Conservation (phyloP, 2,888 invertebrate genomes). For the Nomada flava region DNA sequence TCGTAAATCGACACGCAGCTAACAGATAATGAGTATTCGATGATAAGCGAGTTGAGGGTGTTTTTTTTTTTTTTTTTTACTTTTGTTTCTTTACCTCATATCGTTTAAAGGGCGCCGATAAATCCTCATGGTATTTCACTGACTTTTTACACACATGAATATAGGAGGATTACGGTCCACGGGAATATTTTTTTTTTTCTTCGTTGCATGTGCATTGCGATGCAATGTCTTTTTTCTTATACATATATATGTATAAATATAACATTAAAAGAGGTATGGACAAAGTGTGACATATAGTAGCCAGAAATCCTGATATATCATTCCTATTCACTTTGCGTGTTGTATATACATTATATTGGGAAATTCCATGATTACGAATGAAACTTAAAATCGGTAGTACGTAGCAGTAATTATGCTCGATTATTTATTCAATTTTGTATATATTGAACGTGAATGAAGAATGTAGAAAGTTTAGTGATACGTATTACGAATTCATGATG, state of each 20-base stretch:
- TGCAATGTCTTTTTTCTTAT: constrained; percentile 34
- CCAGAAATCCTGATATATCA: constrained; percentile 56
- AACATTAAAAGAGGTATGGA: constrained; percentile 20
- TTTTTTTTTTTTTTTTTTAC: background rate
- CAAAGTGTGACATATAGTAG: constrained; percentile 55
- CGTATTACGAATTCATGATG: constrained; percentile 53
- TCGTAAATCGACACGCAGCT: constrained; percentile 10
- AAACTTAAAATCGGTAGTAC: constrained; percentile 64
- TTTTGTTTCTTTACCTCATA: constrained; percentile 37
- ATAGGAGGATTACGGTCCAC: constrained; percentile 2
- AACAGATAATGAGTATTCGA: constrained; percentile 19
- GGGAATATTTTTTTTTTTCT: constrained; percentile 6
- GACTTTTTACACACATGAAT: constrained; percentile 34
- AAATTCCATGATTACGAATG: constrained; percentile 62
- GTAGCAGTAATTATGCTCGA: constrained; percentile 69
- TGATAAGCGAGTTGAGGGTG: constrained; percentile 45
- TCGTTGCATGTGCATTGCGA: constrained; percentile 37
- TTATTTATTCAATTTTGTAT: constrained; percentile 83
- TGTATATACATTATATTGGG: constrained; percentile 68
- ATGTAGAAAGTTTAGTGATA: constrained; percentile 73
- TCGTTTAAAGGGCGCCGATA: constrained; percentile 29
- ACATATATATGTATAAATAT: background rate
- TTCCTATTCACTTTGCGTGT: constrained; percentile 68
- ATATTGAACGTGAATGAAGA: constrained; percentile 71
- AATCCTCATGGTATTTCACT: constrained; percentile 30